Base-by-base conservation (phyloP, 2,888 invertebrate genomes). In the Caradrina kadenii region DNA sequence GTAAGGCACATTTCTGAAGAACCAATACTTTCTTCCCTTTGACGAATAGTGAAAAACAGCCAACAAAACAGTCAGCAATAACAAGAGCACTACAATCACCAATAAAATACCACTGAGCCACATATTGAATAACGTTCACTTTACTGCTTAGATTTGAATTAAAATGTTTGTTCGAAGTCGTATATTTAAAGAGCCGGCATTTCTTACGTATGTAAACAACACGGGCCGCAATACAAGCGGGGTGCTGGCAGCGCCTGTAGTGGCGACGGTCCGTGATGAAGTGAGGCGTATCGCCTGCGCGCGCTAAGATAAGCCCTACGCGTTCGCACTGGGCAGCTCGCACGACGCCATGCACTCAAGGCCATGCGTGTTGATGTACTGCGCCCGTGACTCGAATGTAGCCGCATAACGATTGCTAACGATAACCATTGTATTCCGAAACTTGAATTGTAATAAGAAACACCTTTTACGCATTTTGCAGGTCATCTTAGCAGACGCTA, bases 1-100 rank as follows among this genome's bases (percentile, higher is more conserved):
- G 75, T 94, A 96, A 1, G 94, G 92, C 64, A 96, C 94, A 79
- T 95, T 94, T 83, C 88, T 92, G 60, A 80, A 70, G 13, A 85
- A 79, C 96, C 96, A 96, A 84, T 96, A 93, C 79, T 95, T 94
- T 84, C 96, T 92, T 76, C 94, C 94, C 66, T 90, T 92, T 3
- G 93, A 89, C 1, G 90, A 72, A 76, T 92, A 96, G 77, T 96
- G 95, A 84, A 92, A 92, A 76, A 94, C 76, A 10, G 92, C 86
- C 68, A 96, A 86, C 65, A 92, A 80, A 59, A 93, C 13, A 68
- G 89, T 79, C 42, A 94, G 84, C 31, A 84, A 78, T 45, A 93
- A 58, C 69, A 95, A 71, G 15, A 73, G 42, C 73, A 45, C 73
- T 42, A 73, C 65, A 72, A 93, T 81, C 80, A 87, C 88, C 10